Conservation (phyloP, 2,797 vertebrate genomes). For the Sebastes itinus region DNA sequence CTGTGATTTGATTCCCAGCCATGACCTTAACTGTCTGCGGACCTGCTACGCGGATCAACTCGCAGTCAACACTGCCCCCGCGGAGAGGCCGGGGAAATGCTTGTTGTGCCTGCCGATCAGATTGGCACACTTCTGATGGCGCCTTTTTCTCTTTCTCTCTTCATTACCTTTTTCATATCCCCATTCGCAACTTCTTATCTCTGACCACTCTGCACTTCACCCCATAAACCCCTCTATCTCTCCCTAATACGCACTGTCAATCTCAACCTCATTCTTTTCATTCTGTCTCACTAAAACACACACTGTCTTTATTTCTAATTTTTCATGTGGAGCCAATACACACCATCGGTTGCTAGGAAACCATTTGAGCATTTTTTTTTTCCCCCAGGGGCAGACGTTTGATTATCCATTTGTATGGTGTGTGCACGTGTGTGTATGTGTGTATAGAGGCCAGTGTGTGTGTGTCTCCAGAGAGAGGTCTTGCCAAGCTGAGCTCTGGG, state of each 20-base stretch:
- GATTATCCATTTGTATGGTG: constrained; percentile 89
- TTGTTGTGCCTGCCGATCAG: constrained; percentile 37
- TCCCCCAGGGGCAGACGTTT: constrained; percentile 80
- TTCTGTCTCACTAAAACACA: constrained; percentile 46
- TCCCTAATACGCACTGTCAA: constrained; percentile 67
- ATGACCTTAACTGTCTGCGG: constrained; percentile 64
- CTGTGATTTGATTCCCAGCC: constrained; percentile 56
- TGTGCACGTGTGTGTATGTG: constrained; percentile 22
- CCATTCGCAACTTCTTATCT: constrained; percentile 68
- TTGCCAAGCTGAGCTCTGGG: constrained; percentile 76
- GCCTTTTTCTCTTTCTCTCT: constrained; percentile 56
- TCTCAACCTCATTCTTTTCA: constrained; percentile 66
- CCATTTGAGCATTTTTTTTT: constrained; percentile 72
- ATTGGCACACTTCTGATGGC: constrained; percentile 58
- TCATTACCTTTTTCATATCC: constrained; percentile 72
- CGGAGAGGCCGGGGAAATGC: constrained; percentile 63
- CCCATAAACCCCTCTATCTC: constrained; percentile 60
- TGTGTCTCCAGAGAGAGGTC: constrained; percentile 70
- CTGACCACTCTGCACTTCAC: constrained; percentile 53
- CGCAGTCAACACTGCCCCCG: constrained; percentile 77
- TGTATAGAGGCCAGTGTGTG: constrained; percentile 37
- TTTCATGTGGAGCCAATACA: constrained; percentile 73
- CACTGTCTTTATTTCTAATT: constrained; percentile 67
- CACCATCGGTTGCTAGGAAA: constrained; percentile 86
- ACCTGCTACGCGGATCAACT: constrained; percentile 49